Conservation (phyloP, 2,113 vertebrate species). For the Mystacornis crossleyi region DNA sequence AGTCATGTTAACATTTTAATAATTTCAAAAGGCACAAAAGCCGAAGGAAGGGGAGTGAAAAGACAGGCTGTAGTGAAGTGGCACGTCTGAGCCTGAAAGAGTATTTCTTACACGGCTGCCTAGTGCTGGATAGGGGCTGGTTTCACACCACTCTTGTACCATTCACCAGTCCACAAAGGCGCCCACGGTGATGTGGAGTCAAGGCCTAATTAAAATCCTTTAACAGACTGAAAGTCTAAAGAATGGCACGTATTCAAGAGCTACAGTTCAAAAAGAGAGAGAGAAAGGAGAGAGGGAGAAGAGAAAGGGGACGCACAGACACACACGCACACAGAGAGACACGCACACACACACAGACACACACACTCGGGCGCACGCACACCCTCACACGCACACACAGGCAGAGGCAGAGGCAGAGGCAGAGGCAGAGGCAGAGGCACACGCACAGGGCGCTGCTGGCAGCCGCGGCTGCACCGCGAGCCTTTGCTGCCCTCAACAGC, state of each 20-base stretch:
- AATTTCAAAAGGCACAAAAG: slow-evolving; percentile 90
- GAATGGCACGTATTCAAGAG: slow-evolving; percentile 73
- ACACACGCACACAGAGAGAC: not conserved
- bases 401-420: not conserved
- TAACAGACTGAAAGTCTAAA: slow-evolving; percentile 75
- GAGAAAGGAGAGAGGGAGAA: not conserved
- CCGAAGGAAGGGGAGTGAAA: slow-evolving; percentile 77
- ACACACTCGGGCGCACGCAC: not conserved
- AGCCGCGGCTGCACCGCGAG: slow-evolving; percentile 66
- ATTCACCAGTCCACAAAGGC: slow-evolving; percentile 81
- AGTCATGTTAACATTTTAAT: slow-evolving; percentile 97
- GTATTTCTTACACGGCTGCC: slow-evolving; percentile 74
- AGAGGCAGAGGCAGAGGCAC: not conserved
- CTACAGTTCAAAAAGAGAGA: slow-evolving; percentile 56
- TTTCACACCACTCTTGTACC: slow-evolving; percentile 79
- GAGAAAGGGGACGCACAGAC: not conserved
- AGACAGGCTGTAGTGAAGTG: slow-evolving; percentile 82
- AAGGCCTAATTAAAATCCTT: slow-evolving; percentile 89
- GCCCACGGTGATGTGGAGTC: slow-evolving; percentile 79
- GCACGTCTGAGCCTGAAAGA: slow-evolving; percentile 82
- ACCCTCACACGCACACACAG: not conserved
- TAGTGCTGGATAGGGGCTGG: slow-evolving; percentile 73
- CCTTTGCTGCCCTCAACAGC: slow-evolving; percentile 89
- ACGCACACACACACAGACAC: not conserved
- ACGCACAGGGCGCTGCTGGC: slow-evolving; percentile 49